Evolutionary conservation across 2,888 invertebrate genomes (phyloP).

Genomic region (Strigamia transsilvanica): DNA sequence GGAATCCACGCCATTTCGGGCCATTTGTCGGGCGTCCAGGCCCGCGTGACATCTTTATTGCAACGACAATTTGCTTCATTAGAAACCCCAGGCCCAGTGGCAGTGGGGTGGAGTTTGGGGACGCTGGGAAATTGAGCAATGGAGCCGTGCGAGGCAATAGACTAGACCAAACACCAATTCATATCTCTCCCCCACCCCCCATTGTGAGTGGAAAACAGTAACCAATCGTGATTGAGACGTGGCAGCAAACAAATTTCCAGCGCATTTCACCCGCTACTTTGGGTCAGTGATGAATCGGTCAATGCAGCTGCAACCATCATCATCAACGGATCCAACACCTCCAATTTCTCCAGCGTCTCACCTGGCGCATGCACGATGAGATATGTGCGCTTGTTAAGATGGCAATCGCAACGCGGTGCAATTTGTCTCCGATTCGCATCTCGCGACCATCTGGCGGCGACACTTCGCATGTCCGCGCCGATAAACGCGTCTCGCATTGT

Average conservation of each 20-base stretch:
- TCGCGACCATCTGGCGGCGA: conserved; percentile 19
- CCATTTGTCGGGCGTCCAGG: conserved; percentile 43
- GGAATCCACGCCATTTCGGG: conserved; percentile 26
- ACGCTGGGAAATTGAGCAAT: conserved; percentile 48
- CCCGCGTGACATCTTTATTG: conserved; percentile 45
- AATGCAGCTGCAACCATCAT: not conserved
- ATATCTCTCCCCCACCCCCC: not conserved
- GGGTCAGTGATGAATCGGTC: not conserved
- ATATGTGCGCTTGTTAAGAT: conserved; percentile 1
- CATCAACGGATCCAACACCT: not conserved
- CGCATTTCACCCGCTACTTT: not conserved
- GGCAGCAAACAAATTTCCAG: not conserved
- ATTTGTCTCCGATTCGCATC: not conserved
- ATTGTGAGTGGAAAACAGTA: not conserved
- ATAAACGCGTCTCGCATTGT: conserved; percentile 26
- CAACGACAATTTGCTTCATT: conserved; percentile 48
- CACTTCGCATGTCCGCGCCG: not conserved
- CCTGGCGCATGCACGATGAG: not conserved
- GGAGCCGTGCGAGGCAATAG: not conserved
- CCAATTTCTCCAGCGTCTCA: not conserved
- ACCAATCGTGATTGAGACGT: not conserved
- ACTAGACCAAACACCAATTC: not conserved
- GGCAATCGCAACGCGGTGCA: not conserved
- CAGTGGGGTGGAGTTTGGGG: conserved; percentile 34
- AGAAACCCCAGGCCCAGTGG: conserved; percentile 46